These are phyloP conservation scores for Eulemur mongoz DNA, from an alignment of 2,797 vertebrate species.

Conservation along the genomic window DNA sequence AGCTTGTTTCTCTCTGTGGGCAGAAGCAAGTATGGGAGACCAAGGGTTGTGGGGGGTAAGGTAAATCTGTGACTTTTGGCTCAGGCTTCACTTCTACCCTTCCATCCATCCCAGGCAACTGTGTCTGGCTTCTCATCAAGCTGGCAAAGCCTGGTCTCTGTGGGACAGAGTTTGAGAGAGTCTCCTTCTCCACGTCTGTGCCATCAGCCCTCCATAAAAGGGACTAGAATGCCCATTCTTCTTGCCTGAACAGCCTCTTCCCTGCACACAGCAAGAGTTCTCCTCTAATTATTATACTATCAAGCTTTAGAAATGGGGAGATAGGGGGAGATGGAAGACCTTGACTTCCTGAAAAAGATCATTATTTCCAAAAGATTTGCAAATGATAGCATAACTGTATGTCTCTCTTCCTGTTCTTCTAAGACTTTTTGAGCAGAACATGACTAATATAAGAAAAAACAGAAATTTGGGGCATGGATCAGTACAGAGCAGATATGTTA, in stretches of 20 bases:
- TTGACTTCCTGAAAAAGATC: not conserved
- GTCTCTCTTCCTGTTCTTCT: not conserved
- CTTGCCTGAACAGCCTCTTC: not conserved
- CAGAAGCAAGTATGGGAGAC: not conserved
- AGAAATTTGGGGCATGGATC: not conserved
- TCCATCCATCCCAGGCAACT: not conserved
- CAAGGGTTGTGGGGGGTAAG: not conserved
- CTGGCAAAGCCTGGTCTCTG: not conserved
- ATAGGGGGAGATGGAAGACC: not conserved
- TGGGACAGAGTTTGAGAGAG: not conserved
- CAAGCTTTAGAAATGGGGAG: not conserved
- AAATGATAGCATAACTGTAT: not conserved
- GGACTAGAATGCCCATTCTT: not conserved
- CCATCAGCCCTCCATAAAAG: not conserved
- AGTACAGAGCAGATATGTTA: not conserved
- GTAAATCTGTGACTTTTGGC: not conserved
- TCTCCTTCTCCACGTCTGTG: not conserved
- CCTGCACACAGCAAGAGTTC: not conserved
- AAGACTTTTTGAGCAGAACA: not conserved
- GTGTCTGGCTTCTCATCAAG: not conserved
- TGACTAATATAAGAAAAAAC: slow-evolving; percentile 8
- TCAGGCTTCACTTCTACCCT: not conserved
- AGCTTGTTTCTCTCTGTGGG: not conserved
- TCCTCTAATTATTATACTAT: not conserved
- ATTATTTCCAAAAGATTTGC: not conserved